phyloP scores from a whole-genome alignment of 2,797 vertebrate genomes.

The Syncerus caffer region DNA sequence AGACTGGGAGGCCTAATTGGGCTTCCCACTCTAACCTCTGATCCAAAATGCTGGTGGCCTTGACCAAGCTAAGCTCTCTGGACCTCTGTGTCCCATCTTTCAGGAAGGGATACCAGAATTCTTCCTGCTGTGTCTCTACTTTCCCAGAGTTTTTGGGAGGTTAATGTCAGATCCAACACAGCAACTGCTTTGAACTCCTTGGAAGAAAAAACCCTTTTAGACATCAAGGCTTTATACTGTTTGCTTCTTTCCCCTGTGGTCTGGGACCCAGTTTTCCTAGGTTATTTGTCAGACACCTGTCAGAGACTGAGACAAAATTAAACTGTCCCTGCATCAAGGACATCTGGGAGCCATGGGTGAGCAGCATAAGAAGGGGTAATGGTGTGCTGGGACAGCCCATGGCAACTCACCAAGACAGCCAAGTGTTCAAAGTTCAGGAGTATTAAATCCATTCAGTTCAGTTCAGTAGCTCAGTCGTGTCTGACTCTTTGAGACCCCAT shows the following conservation, averaged over 20 bases:
- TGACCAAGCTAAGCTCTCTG: neutral
- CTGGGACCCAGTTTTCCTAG: constrained; percentile 62
- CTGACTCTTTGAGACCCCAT: neutral
- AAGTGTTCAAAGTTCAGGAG: neutral
- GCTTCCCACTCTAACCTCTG: neutral
- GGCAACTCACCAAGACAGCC: neutral
- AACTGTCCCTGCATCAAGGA: neutral
- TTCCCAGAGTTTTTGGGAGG: constrained; percentile 41
- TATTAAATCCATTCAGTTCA: neutral
- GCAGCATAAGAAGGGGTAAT: neutral
- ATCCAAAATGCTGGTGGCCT: neutral
- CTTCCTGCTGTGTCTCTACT: constrained; percentile 24
- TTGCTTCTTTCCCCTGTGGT: constrained; percentile 61
- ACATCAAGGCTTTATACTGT: constrained; percentile 68
- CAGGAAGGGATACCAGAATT: constrained; percentile 7
- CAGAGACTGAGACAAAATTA: constrained; percentile 30
- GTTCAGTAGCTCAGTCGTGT: neutral
- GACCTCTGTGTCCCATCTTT: constrained; percentile 37
- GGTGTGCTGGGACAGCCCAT: neutral
- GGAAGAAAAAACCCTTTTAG: constrained; percentile 59
- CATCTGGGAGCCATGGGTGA: neutral
- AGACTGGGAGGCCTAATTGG: neutral
- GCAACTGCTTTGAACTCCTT: constrained; percentile 70
- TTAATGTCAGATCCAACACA: constrained; percentile 65
- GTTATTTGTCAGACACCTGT: constrained; percentile 52